phyloP scores from a whole-genome alignment of 2,797 vertebrate genomes.

The Myoxocephalus aenaeus region DNA sequence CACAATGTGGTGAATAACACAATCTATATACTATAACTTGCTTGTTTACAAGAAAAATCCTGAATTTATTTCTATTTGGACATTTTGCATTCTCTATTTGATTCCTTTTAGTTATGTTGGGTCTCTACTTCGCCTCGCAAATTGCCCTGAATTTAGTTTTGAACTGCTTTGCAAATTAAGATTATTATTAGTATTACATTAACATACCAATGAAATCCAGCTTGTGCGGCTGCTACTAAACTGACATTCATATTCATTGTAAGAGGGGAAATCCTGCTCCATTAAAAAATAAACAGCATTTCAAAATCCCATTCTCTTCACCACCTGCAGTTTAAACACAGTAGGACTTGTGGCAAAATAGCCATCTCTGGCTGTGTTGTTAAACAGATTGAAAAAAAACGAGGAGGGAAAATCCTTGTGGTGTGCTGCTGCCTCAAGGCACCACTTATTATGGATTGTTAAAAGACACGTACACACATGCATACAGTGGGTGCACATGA shows the following conservation, averaged over 20 bases:
- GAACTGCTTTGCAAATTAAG: slow-evolving; percentile 13
- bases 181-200: slow-evolving; percentile 29
- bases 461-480: slow-evolving; percentile 33
- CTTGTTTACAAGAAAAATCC: neutral
- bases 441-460: slow-evolving; percentile 54
- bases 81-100: neutral
- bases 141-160: slow-evolving; percentile 22
- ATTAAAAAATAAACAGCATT: slow-evolving; percentile 40
- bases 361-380: slow-evolving; percentile 50
- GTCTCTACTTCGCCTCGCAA: neutral
- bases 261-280: slow-evolving; percentile 19
- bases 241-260: slow-evolving; percentile 44
- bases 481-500: neutral
- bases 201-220: slow-evolving; percentile 31
- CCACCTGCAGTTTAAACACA: slow-evolving; percentile 67
- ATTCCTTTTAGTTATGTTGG: neutral
- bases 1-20: too few relatives aligned
- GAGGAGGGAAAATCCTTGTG: slow-evolving; percentile 45
- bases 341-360: slow-evolving; percentile 49
- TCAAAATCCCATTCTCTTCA: slow-evolving; percentile 54
- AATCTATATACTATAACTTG: neutral
- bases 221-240: slow-evolving; percentile 8
- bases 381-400: slow-evolving; percentile 58
- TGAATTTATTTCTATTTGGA: neutral
- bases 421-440: slow-evolving; percentile 47